Conservation (phyloP, 2,113 vertebrate genomes). For the Muntiacus muntjak region DNA sequence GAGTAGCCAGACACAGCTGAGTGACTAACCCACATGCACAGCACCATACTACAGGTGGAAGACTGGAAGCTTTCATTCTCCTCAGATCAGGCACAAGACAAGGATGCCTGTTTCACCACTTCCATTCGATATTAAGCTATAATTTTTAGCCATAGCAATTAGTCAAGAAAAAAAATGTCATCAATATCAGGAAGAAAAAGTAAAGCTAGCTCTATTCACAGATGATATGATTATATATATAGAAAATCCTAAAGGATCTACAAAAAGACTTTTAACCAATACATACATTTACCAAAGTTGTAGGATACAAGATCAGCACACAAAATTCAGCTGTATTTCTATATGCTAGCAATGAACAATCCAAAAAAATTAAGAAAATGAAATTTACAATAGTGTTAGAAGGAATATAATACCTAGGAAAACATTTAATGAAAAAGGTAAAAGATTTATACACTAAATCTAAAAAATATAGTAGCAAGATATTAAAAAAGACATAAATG, state of each 20-base stretch:
- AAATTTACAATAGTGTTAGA: background rate
- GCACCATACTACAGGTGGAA: background rate
- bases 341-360: background rate
- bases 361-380: background rate
- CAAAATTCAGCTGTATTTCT: background rate
- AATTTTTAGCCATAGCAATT: background rate
- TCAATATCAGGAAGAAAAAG: background rate
- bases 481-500: background rate
- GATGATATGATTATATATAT: background rate
- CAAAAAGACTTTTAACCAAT: background rate
- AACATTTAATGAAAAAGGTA: background rate
- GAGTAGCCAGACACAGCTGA: background rate
- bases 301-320: background rate
- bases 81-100: background rate
- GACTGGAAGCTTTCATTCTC: background rate
- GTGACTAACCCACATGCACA: rapidly evolving
- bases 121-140: rapidly evolving
- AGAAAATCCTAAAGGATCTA: background rate
- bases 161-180: background rate
- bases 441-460: background rate
- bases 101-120: background rate
- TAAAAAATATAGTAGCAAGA: background rate
- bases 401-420: background rate
- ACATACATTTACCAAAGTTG: background rate
- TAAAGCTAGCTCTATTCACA: background rate